Conservation (phyloP, 2,113 vertebrate genomes). For the Sula dactylatra region DNA sequence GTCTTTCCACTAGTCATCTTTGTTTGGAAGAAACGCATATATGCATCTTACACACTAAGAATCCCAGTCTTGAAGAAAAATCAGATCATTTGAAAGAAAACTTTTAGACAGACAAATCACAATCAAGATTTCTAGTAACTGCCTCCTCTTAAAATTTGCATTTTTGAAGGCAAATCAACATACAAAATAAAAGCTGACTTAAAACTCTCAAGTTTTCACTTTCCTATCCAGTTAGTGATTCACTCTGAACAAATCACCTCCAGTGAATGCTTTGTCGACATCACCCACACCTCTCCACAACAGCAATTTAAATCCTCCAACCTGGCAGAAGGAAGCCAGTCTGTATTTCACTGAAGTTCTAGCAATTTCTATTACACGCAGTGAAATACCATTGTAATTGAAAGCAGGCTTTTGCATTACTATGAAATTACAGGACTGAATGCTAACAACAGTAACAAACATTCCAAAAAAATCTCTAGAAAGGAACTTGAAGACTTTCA, state of each 20-base stretch:
- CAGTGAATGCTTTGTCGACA: not conserved
- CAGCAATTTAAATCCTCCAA: not conserved
- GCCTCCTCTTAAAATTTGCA: not conserved
- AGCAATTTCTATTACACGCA: not conserved
- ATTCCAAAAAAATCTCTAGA: not conserved
- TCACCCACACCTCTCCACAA: not conserved
- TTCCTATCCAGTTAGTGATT: not conserved
- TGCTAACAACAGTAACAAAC: not conserved
- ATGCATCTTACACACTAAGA: not conserved
- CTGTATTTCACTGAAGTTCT: not conserved
- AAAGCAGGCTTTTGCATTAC: not conserved
- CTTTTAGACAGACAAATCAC: not conserved
- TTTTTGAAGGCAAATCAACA: not conserved
- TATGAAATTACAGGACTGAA: not conserved
- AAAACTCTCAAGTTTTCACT: not conserved
- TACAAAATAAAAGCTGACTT: not conserved
- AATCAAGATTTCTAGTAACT: not conserved
- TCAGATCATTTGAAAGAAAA: not conserved
- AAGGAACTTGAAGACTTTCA: not conserved
- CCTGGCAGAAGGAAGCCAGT: not conserved
- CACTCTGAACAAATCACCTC: not conserved
- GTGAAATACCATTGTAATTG: not conserved
- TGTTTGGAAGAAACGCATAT: not conserved
- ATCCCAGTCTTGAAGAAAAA: not conserved
- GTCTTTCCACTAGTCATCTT: not conserved